A percentile compares a stretch with the other conserved stretches of the same genome.
Evolutionary conservation across 1,140 invertebrate genomes (phyloP).

Genomic region (Potamilus streckersoni): DNA sequence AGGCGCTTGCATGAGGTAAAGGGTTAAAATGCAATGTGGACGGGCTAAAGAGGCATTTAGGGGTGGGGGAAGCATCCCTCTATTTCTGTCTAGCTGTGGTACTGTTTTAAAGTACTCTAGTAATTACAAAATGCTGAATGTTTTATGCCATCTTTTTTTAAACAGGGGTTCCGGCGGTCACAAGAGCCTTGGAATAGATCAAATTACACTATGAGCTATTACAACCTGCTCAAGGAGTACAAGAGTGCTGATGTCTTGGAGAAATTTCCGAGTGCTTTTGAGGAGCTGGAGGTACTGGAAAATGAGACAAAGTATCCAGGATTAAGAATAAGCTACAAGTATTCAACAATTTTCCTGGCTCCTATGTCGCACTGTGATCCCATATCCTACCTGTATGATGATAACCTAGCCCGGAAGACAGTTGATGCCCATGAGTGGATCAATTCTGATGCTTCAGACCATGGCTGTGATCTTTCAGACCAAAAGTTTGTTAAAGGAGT

Average conservation of each 20-base stretch:
- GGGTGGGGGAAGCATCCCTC: too few relatives aligned
- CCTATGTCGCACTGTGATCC: constrained; percentile 69
- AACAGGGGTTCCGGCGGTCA: constrained; percentile 64
- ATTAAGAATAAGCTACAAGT: constrained; percentile 54
- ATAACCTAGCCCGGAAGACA: constrained; percentile 67
- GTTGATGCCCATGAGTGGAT: constrained; percentile 68
- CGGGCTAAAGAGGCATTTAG: too few relatives aligned
- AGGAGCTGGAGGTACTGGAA: constrained; percentile 63
- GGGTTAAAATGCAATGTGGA: too few relatives aligned
- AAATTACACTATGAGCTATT: constrained; percentile 62
- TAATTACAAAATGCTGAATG: not conserved
- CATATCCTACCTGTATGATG: constrained; percentile 68
- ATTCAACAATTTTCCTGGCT: constrained; percentile 69
- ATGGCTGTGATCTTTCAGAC: constrained; percentile 55
- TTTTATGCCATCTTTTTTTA: constrained; percentile 4
- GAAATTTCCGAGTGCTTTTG: constrained; percentile 55
- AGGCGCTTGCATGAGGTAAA: too few relatives aligned
- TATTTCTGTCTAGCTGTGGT: not conserved
- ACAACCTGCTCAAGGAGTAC: constrained; percentile 68
- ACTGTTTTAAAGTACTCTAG: not conserved
- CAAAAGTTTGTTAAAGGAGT: constrained; percentile 66
- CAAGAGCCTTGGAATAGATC: constrained; percentile 63
- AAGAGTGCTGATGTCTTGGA: constrained; percentile 50
- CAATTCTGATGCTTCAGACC: constrained; percentile 61
- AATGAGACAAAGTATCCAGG: constrained; percentile 64